phyloP scores from a whole-genome alignment of 2,888 invertebrate species.

The Caenorhabditis imperialis region DNA sequence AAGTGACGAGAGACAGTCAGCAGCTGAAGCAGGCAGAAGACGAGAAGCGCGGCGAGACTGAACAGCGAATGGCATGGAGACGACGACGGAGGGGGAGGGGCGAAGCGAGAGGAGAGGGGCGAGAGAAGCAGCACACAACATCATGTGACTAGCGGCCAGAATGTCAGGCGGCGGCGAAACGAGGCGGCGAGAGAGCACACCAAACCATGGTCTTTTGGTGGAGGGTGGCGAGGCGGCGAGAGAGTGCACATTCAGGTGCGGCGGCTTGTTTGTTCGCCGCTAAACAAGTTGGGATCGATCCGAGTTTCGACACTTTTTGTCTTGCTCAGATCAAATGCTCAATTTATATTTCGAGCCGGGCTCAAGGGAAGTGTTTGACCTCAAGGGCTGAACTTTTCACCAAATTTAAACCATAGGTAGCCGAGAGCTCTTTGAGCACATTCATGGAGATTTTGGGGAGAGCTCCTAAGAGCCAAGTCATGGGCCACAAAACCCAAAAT shows the following conservation, averaged over 20 bases:
- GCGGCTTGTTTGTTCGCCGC: slow-evolving; percentile 21
- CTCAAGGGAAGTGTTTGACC: too few species aligned
- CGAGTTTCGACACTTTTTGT: too few species aligned
- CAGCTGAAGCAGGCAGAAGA: slow-evolving; percentile 10
- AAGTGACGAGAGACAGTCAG: slow-evolving; percentile 25
- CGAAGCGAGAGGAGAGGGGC: slow-evolving; percentile 21
- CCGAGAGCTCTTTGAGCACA: too few species aligned
- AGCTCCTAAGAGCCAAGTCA: too few species aligned
- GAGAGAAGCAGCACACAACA: slow-evolving; percentile 35
- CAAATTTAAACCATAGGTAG: too few species aligned
- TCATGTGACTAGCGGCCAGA: slow-evolving; percentile 45
- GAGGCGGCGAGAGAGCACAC: slow-evolving; percentile 25
- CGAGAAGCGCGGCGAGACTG: slow-evolving; percentile 23
- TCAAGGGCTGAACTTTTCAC: too few species aligned
- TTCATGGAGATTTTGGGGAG: too few species aligned
- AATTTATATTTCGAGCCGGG: too few species aligned
- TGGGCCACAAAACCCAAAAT: too few species aligned
- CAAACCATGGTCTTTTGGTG: slow-evolving; percentile 17
- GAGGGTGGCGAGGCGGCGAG: neutral
- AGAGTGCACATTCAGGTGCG: slow-evolving; percentile 9
- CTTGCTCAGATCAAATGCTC: too few species aligned
- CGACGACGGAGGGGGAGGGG: slow-evolving; percentile 11
- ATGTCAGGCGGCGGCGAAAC: slow-evolving; percentile 37
- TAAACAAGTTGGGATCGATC: too few species aligned
- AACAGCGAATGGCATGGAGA: slow-evolving; percentile 45